Evolutionary conservation across 1,140 invertebrate genomes (phyloP).

Genomic region (Metopolophium dirhodum): DNA sequence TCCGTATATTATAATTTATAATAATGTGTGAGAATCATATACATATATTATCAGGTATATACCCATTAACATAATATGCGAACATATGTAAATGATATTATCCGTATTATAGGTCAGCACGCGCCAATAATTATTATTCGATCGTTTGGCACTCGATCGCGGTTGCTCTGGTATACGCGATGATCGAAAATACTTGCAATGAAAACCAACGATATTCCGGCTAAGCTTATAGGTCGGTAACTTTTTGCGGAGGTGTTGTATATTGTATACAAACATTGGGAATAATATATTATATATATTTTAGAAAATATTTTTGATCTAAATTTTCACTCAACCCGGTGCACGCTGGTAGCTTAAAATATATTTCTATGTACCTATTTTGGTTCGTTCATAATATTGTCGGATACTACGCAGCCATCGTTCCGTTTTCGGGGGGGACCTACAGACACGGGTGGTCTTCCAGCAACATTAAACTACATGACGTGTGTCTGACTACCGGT

Average conservation of each 20-base stretch:
- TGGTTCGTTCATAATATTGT: neutral
- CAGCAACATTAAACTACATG: neutral
- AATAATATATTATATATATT: neutral
- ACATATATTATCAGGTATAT: too few species aligned
- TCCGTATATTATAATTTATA: too few species aligned
- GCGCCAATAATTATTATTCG: neutral
- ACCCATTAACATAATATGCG: neutral
- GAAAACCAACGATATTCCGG: neutral
- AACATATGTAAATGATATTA: constrained; percentile 5
- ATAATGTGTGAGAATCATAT: neutral
- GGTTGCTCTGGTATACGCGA: neutral
- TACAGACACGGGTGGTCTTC: neutral
- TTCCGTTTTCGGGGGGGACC: neutral
- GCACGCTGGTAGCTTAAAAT: neutral
- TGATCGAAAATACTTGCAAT: neutral
- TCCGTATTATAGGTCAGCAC: neutral
- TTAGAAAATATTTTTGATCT: too few species aligned
- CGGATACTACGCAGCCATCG: neutral
- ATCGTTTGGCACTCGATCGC: neutral
- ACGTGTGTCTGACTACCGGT: neutral
- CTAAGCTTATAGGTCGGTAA: neutral
- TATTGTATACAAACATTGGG: neutral
- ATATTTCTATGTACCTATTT: too few species aligned
- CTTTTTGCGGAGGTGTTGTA: neutral
- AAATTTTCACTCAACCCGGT: neutral